Percentiles rank a stretch among this genome's conserved stretches.
Conservation (phyloP, 35 echinoderm and acorn worm genomes). For the Heliocidaris tuberculata region DNA sequence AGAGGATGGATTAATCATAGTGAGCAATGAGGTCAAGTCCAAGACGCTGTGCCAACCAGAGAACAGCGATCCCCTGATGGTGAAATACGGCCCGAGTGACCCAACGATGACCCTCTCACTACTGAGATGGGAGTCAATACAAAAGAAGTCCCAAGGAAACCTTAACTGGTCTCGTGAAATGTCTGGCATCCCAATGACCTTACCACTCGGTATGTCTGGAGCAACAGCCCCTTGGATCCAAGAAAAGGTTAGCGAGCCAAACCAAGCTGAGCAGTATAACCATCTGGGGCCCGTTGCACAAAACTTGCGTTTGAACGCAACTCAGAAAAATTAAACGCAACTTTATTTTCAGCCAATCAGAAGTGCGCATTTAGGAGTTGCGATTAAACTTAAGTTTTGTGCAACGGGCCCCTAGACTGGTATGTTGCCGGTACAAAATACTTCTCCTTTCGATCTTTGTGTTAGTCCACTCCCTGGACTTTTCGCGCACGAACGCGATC, state of each 20-base stretch:
- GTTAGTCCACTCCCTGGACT: too few species aligned
- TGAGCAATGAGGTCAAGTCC: not conserved
- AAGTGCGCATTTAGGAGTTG: too few species aligned
- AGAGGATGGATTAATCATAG: not conserved
- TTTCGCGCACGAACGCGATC: too few species aligned
- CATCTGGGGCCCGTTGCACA: too few species aligned
- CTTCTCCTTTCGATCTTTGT: too few species aligned
- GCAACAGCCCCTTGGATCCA: not conserved
- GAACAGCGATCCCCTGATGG: not conserved
- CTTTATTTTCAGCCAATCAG: too few species aligned
- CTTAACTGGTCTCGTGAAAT: not conserved
- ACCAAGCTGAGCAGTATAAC: too few species aligned
- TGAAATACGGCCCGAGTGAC: not conserved
- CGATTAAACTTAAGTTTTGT: too few species aligned
- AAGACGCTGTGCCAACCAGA: not conserved
- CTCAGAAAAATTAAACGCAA: too few species aligned
- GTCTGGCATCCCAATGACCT: slow-evolving; percentile 5
- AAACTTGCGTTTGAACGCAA: too few species aligned
- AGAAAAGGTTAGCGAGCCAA: not conserved
- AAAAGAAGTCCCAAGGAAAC: not conserved
- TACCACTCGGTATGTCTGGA: not conserved
- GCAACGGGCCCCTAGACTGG: too few species aligned
- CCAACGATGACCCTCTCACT: not conserved
- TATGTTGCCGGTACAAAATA: too few species aligned
- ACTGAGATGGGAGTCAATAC: not conserved